phyloP scores from a whole-genome alignment of 2,888 invertebrate species.

The Ectemnius lituratus region DNA sequence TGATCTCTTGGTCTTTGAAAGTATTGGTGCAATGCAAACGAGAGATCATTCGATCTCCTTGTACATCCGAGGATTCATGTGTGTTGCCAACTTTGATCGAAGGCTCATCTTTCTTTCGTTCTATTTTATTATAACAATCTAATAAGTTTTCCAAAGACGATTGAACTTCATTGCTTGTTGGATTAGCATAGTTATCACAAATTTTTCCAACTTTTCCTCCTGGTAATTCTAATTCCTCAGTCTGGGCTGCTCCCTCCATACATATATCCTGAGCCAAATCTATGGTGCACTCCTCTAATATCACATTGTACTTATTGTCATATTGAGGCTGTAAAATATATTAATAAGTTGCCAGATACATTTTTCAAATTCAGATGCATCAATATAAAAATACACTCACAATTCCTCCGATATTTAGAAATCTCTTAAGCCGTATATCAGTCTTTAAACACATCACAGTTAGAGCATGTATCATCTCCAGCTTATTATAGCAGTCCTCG shows the following conservation, averaged over 20 bases:
- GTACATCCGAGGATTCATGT: background rate
- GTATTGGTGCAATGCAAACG: too few species aligned
- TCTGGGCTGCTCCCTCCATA: slow-evolving; percentile 25
- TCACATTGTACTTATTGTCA: slow-evolving; percentile 54
- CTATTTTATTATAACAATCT: slow-evolving; percentile 25
- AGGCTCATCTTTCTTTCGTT: slow-evolving; percentile 16
- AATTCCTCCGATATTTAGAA: slow-evolving; percentile 58
- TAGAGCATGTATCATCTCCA: slow-evolving; percentile 63
- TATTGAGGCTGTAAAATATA: slow-evolving; percentile 58
- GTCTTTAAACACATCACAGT: slow-evolving; percentile 61
- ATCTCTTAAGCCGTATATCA: slow-evolving; percentile 62
- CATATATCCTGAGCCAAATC: slow-evolving; percentile 56
- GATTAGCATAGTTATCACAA: slow-evolving; percentile 14
- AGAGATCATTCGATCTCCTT: background rate
- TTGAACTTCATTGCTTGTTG: slow-evolving; percentile 35
- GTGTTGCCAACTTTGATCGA: background rate
- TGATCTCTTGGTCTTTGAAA: background rate
- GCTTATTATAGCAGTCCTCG: slow-evolving; percentile 59
- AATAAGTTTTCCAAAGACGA: slow-evolving; percentile 53
- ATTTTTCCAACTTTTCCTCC: slow-evolving; percentile 32
- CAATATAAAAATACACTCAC: slow-evolving; percentile 46
- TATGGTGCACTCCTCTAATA: slow-evolving; percentile 51
- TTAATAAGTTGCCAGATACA: background rate
- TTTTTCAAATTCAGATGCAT: background rate
- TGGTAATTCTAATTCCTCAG: slow-evolving; percentile 23